Conservation (phyloP, 2,797 vertebrate species). For the Scomberomorus guttatus region DNA sequence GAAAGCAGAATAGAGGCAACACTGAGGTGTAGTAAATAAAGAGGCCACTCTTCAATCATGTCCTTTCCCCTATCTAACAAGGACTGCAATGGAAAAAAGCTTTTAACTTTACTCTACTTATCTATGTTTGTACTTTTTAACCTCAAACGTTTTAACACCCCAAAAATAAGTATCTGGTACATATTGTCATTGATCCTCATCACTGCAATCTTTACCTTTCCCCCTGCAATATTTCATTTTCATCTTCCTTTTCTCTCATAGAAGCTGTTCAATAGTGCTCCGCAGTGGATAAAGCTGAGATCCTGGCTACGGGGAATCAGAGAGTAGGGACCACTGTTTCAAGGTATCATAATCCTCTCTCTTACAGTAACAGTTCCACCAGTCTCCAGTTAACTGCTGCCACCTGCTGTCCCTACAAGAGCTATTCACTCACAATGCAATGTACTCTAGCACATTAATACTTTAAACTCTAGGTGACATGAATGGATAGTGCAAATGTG, state of each 20-base stretch:
- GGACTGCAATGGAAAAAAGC: not conserved
- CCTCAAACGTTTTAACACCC: not conserved
- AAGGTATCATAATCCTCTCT: conserved; percentile 27
- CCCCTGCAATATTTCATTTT: not conserved
- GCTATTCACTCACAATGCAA: conserved; percentile 6
- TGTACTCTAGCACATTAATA: not conserved
- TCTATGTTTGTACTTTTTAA: conserved; percentile 2
- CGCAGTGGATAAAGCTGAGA: not conserved
- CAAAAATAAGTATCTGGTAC: conserved; percentile 6
- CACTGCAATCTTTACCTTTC: conserved; percentile 10
- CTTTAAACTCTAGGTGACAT: not conserved
- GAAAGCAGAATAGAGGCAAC: conserved; percentile 15
- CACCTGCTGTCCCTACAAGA: conserved; percentile 68
- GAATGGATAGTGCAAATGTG: not conserved
- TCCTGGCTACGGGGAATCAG: conserved; percentile 34
- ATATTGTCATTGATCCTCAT: conserved; percentile 21
- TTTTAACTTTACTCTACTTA: not conserved
- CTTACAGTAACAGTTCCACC: conserved; percentile 9
- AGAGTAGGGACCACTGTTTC: conserved; percentile 33
- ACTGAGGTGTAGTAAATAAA: not conserved
- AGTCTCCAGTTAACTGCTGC: conserved; percentile 64
- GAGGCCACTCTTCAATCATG: conserved; percentile 16
- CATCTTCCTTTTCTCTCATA: conserved; percentile 14
- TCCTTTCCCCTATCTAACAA: not conserved
- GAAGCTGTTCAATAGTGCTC: conserved; percentile 20